A percentile compares a stretch with the other conserved stretches of the same genome.
phyloP scores from a whole-genome alignment of 2,888 invertebrate species.

The Theretra japonica region DNA sequence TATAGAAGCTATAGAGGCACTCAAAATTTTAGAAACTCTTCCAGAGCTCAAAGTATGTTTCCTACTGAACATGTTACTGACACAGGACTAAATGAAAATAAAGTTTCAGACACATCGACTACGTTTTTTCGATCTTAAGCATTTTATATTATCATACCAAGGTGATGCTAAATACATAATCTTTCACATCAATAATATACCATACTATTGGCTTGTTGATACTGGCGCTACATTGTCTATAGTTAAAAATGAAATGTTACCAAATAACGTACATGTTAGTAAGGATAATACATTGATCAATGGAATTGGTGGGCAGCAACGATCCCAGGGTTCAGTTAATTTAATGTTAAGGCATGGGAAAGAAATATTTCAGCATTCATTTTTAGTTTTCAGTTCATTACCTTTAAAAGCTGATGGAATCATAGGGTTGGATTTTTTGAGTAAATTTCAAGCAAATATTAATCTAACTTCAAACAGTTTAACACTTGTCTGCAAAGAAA shows the following conservation, averaged over 20 bases:
- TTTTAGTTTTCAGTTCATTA: background rate
- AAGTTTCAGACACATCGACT: background rate
- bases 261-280: background rate
- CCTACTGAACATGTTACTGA: background rate
- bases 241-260: background rate
- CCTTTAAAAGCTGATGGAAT: conserved; percentile 11
- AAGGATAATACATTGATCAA: background rate
- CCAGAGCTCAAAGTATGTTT: background rate
- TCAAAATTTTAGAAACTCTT: background rate
- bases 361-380: background rate
- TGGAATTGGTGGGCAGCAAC: background rate
- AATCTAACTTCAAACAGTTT: background rate
- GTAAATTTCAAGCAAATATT: conserved; percentile 12
- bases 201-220: no score
- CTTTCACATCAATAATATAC: background rate
- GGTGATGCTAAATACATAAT: background rate
- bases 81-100: background rate
- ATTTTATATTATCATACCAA: background rate
- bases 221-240: no score
- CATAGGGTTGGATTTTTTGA: conserved; percentile 27
- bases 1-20: background rate
- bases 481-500: conserved; percentile 10
- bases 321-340: background rate
- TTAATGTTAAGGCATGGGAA: background rate
- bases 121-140: conserved; percentile 2